Percentiles rank a stretch among this genome's conserved stretches.
Evolutionary conservation across 2,113 vertebrate genomes (phyloP).

Genomic region (Penelope pileata): DNA sequence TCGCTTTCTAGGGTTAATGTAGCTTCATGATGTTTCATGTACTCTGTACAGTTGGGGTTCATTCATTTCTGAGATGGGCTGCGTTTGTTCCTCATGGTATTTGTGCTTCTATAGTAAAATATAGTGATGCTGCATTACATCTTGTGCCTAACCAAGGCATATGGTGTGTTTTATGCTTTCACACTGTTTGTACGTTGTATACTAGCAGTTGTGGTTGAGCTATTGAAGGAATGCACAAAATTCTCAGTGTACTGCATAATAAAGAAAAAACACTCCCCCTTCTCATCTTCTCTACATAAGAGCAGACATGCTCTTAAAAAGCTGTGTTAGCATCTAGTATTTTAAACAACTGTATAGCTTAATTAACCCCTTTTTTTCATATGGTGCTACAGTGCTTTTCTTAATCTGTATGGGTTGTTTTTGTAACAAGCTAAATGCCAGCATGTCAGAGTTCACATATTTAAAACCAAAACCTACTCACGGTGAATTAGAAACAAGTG

Average conservation of each 20-base stretch:
- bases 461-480: not conserved
- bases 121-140: not conserved
- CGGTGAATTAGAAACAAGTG: not conserved
- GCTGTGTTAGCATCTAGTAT: not conserved
- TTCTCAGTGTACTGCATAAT: not conserved
- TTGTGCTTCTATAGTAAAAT: not conserved
- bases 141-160: not conserved
- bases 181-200: not conserved
- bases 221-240: not conserved
- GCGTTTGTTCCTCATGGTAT: not conserved
- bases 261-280: not conserved
- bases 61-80: not conserved
- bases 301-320: not conserved
- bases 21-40: not conserved
- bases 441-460: not conserved
- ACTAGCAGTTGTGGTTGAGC: not conserved
- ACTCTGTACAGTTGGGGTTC: not conserved
- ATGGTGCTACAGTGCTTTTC: not conserved
- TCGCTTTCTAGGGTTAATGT: conserved; percentile 15
- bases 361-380: not conserved
- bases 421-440: not conserved
- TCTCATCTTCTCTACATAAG: not conserved
- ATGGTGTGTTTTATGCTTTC: not conserved
- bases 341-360: not conserved
- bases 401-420: not conserved